A percentile compares a stretch with the other conserved stretches of the same genome.
phyloP scores from a whole-genome alignment of 2,797 vertebrate species.

The Enteromius paludinosus region DNA sequence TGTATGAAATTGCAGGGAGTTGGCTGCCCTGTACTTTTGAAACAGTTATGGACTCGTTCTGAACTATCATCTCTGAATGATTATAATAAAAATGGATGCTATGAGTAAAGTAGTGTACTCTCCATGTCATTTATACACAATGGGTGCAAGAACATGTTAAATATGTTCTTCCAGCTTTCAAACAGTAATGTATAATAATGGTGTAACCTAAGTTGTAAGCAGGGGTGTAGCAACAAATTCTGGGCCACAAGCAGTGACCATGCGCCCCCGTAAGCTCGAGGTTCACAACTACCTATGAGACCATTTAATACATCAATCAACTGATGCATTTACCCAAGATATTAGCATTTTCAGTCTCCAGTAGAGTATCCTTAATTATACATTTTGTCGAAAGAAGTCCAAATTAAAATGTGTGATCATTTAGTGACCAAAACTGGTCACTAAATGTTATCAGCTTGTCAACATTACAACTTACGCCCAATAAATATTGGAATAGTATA shows the following conservation, averaged over 20 bases:
- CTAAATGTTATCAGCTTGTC: background rate
- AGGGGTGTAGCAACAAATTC: too few relatives aligned
- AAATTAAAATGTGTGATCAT: background rate
- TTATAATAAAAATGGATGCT: background rate
- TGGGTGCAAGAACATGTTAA: background rate
- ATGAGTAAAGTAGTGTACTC: background rate
- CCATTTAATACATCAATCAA: too few relatives aligned
- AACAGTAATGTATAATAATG: background rate
- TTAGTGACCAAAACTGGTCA: background rate
- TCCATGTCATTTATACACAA: background rate
- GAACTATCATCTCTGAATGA: background rate
- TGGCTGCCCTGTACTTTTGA: background rate
- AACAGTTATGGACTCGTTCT: background rate
- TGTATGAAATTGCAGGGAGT: background rate
- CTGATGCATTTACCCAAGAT: too few relatives aligned
- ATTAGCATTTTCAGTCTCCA: too few relatives aligned
- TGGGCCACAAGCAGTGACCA: too few relatives aligned
- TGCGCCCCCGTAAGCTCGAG: too few relatives aligned
- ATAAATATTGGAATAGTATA: background rate
- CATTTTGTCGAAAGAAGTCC: background rate
- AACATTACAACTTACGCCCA: background rate
- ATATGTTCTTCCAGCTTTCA: background rate
- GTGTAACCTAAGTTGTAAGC: background rate
- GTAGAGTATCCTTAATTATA: background rate
- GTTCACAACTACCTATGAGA: too few relatives aligned